Conservation (phyloP, 2,113 vertebrate species). For the Ardeotis arabs region DNA sequence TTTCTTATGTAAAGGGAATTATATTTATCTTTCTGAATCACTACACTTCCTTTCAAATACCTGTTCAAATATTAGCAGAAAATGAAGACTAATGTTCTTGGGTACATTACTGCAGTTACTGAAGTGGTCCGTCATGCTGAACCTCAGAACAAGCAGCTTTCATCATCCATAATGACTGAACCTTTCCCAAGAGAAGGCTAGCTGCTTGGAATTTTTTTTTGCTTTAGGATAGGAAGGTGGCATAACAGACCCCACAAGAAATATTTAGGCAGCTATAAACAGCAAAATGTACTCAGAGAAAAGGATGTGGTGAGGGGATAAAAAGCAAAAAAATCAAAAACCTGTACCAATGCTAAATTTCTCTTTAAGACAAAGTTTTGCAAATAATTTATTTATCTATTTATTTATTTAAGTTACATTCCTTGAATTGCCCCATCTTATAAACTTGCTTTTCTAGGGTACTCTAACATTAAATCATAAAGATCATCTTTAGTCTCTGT, state of each 20-base stretch:
- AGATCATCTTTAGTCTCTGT: not conserved
- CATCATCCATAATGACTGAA: not conserved
- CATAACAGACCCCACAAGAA: not conserved
- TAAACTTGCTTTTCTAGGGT: not conserved
- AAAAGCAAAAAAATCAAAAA: not conserved
- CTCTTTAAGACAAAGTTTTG: not conserved
- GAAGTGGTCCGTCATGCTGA: slow-evolving; percentile 1
- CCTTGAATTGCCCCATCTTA: not conserved
- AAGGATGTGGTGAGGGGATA: not conserved
- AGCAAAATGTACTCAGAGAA: not conserved
- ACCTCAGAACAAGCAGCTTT: slow-evolving; percentile 12
- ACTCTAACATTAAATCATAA: not conserved
- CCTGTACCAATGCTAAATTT: not conserved
- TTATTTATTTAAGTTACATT: not conserved
- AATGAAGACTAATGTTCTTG: not conserved
- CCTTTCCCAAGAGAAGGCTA: not conserved
- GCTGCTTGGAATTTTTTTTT: not conserved
- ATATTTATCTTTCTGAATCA: not conserved
- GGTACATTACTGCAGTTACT: not conserved
- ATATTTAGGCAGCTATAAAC: not conserved
- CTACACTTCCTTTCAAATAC: not conserved
- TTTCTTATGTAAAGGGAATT: not conserved
- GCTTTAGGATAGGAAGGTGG: not conserved
- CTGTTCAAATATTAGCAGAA: not conserved
- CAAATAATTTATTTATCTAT: not conserved